Percentiles rank a stretch among this genome's conserved stretches.
phyloP scores from a whole-genome alignment of 2,888 invertebrate genomes.

The Chrysodeixis includens region DNA sequence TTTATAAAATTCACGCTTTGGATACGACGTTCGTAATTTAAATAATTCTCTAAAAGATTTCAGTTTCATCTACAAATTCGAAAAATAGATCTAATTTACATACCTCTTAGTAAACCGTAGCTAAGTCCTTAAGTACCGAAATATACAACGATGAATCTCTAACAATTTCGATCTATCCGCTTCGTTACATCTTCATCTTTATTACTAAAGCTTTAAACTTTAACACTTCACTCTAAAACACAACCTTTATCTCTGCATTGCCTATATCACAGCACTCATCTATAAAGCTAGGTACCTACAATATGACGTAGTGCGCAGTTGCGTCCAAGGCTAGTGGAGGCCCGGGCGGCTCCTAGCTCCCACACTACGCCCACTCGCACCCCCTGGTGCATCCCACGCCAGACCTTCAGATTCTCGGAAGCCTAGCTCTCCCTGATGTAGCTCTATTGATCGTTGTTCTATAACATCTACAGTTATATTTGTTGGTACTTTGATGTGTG shows the following conservation, averaged over 20 bases:
- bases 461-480: not conserved
- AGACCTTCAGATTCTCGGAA: constrained; percentile 17
- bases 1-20: no score
- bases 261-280: not conserved
- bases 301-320: constrained; percentile 10
- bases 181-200: no score
- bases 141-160: no score
- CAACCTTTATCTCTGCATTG: no score
- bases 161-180: no score
- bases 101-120: no score
- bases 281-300: no score
- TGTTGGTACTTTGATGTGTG: not conserved
- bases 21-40: no score
- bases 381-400: constrained; percentile 28
- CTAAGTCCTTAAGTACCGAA: no score
- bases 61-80: no score
- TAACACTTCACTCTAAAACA: not conserved
- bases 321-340: constrained; percentile 16
- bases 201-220: not conserved
- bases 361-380: constrained; percentile 26
- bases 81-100: no score
- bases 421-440: constrained; percentile 37
- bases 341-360: constrained; percentile 43
- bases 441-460: constrained; percentile 31
- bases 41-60: no score